Conservation (phyloP, 2,888 invertebrate species). For the Noctua comes region DNA sequence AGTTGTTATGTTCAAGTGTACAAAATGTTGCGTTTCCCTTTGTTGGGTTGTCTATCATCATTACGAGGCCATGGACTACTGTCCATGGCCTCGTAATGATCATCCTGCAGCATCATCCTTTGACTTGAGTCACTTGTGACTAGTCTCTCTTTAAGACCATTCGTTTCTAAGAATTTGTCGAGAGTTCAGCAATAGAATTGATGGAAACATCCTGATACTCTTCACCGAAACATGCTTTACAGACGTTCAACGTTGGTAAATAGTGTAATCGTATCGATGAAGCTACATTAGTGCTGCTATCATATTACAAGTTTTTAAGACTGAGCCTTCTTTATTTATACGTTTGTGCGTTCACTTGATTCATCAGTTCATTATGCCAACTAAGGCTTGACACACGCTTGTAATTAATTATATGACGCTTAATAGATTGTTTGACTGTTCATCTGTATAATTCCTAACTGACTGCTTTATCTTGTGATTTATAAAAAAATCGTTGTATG, state of each 20-base stretch:
- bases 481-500: conserved; percentile 13
- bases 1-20: background rate
- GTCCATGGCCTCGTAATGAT: too few species aligned
- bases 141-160: background rate
- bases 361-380: conserved; percentile 46
- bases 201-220: too few species aligned
- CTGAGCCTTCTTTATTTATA: conserved; percentile 26
- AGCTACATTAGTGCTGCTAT: background rate
- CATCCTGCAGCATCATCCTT: background rate
- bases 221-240: too few species aligned
- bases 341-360: conserved; percentile 1
- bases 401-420: conserved; percentile 44
- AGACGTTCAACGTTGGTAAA: background rate
- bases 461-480: conserved; percentile 9
- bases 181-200: background rate
- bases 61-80: background rate
- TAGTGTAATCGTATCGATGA: background rate
- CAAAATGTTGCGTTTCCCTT: background rate
- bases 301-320: background rate
- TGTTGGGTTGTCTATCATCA: too few species aligned
- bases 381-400: conserved; percentile 35
- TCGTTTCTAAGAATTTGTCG: background rate
- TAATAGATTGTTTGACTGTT: conserved; percentile 38
- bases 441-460: conserved; percentile 35
- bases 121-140: background rate